Evolutionary conservation across 2,113 vertebrate genomes (phyloP), one percentile per base, ranked within the genome.

Genomic region (Hymenochirus boettgeri): DNA sequence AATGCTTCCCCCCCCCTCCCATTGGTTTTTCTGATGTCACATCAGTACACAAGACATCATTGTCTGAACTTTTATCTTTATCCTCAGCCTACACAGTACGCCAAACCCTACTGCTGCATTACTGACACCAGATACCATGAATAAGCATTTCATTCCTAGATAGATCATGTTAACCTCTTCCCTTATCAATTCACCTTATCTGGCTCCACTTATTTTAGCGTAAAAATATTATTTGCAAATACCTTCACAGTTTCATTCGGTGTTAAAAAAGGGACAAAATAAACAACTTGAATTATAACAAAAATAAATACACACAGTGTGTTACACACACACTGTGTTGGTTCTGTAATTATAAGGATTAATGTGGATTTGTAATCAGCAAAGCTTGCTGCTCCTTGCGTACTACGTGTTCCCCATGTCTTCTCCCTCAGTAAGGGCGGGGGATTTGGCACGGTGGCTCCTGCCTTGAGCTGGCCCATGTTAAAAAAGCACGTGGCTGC

Each of bases 391-490:
- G n/a, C 24, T 39, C 24, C 27, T 13, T 11, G 18, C 10, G 26
- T 23, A 25, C 33, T 57, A n/a, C 19, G 19, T 45, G 9, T 31
- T 26, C 35, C 35, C 5, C 2, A 25, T n/a, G 26, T 15, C 48
- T 18, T 33, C 33, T 53, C 31, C 47, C 33, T 45, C 25, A 12
- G 13, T 11, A 48, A 31, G 56, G 65, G 65, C 50, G 65, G 53
- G 57, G 55, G 45, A 27, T 29, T 66, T 69, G 65, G 65, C 65
- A 67, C 64, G 3, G 46, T 26, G 64, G 56, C 13, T 67, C 47
- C 56, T 50, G 24, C 57, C 23, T 35, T 42, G 48, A 39, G 48
- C 46, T 69, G 65, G 56, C 65, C 56, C 57, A 60, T 35, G 9
- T 25, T 69, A 13, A 24, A 19, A 35, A 69, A 11, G 65, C 65